Conservation (phyloP, 2,888 invertebrate genomes). For the Caradrina clavipalpis region DNA sequence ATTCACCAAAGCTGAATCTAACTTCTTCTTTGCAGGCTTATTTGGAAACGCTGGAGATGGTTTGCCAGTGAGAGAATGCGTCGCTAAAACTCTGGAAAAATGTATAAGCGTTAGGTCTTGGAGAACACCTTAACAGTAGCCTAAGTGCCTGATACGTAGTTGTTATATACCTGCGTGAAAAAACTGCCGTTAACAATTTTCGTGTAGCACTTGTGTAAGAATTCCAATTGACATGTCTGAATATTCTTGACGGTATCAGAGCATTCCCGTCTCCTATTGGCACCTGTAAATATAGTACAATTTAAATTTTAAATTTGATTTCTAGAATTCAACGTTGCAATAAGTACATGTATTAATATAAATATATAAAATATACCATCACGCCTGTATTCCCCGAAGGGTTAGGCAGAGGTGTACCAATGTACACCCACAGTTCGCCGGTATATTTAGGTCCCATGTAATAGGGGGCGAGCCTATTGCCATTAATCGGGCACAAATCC, state of each 20-base stretch:
- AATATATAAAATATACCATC: too few species aligned
- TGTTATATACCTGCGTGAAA: slow-evolving; percentile 77
- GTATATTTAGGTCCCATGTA: too few species aligned
- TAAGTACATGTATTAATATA: too few species aligned
- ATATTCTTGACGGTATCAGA: slow-evolving; percentile 71
- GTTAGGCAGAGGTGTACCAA: too few species aligned
- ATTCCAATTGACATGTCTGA: slow-evolving; percentile 86
- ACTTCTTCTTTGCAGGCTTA: slow-evolving; percentile 80
- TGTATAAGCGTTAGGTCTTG: background rate
- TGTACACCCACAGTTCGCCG: too few species aligned
- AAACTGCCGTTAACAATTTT: slow-evolving; percentile 85
- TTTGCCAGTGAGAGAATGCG: slow-evolving; percentile 91
- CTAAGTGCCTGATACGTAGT: background rate
- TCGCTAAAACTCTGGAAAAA: slow-evolving; percentile 84
- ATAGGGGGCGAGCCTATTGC: too few species aligned
- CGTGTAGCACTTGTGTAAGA: slow-evolving; percentile 88
- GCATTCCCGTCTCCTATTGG: slow-evolving; percentile 74
- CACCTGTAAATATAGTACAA: slow-evolving; percentile 59
- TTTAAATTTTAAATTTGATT: background rate
- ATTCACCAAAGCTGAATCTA: slow-evolving; percentile 85
- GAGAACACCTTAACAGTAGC: background rate
- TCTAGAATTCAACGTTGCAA: background rate
- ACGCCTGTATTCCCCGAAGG: too few species aligned
- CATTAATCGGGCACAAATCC: too few species aligned
- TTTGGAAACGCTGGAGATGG: slow-evolving; percentile 88